A percentile compares a stretch with the other conserved stretches of the same genome.
These are phyloP conservation scores for Sarcophilus harrisii DNA, from an alignment of 2,797 vertebrate genomes.

Conservation along the genomic window DNA sequence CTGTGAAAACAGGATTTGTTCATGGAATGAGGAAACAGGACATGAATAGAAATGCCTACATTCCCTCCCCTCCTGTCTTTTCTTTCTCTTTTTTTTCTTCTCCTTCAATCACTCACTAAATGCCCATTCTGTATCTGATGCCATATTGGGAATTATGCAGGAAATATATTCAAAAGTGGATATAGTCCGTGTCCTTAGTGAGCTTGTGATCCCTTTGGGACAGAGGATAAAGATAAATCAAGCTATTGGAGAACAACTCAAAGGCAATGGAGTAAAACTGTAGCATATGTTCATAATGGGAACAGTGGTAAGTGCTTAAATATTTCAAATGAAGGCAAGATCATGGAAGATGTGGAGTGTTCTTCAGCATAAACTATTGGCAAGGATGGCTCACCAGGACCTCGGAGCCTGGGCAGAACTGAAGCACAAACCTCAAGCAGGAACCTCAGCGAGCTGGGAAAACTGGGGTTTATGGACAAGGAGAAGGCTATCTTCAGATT, in stretches of 20 bases:
- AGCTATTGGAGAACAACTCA: background rate
- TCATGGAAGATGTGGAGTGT: background rate
- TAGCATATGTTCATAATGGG: background rate
- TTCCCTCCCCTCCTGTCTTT: background rate
- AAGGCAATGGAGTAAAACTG: background rate
- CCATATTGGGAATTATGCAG: too few relatives aligned
- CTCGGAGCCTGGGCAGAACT: background rate
- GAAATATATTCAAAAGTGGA: too few relatives aligned
- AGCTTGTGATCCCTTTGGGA: background rate
- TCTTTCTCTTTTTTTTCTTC: background rate
- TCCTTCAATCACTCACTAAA: background rate
- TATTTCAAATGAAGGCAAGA: background rate
- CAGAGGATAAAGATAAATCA: background rate
- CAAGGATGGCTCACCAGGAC: too few relatives aligned
- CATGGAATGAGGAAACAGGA: background rate
- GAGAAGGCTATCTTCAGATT: background rate
- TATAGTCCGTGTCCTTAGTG: too few relatives aligned
- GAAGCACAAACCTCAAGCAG: background rate
- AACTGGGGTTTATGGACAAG: background rate
- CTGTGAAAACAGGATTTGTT: conserved; percentile 38
- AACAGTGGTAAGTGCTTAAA: background rate
- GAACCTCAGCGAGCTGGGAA: background rate
- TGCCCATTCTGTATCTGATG: background rate
- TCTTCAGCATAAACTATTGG: background rate
- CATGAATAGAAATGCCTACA: background rate